Conservation (phyloP, 2,113 vertebrate genomes). For the Bubalus kerabau region DNA sequence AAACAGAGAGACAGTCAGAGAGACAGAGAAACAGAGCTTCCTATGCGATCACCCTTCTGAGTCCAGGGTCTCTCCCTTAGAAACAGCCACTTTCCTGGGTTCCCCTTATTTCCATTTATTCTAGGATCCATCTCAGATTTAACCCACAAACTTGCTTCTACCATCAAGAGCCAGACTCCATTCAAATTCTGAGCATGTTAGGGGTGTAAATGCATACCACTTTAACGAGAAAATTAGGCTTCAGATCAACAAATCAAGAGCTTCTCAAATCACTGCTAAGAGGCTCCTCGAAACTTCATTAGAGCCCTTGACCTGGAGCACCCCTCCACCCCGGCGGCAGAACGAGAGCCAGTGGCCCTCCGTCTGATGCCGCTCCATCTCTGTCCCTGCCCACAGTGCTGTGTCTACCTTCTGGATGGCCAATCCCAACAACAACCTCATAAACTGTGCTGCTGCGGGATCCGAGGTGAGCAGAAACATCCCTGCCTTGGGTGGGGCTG, state of each 20-base stretch:
- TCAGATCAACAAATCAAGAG: accelerated
- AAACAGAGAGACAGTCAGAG: not conserved
- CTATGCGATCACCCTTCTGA: accelerated
- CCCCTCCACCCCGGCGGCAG: accelerated
- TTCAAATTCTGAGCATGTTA: not conserved
- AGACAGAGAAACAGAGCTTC: not conserved
- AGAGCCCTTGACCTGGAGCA: accelerated
- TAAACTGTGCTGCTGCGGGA: slow-evolving; percentile 95
- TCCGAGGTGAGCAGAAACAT: slow-evolving; percentile 88
- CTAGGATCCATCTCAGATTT: not conserved
- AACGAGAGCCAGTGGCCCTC: accelerated
- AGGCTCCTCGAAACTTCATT: not conserved
- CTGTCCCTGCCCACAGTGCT: slow-evolving; percentile 80
- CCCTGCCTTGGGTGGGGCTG: not conserved
- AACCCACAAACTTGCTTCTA: not conserved
- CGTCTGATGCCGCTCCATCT: not conserved
- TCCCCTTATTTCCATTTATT: not conserved
- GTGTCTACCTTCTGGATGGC: slow-evolving; percentile 99
- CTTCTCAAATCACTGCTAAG: not conserved
- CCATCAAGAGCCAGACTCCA: too few relatives aligned
- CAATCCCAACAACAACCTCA: slow-evolving; percentile 97
- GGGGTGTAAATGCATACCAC: too few relatives aligned
- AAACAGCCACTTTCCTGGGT: not conserved
- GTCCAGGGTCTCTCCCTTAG: not conserved
- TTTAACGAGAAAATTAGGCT: not conserved